These are phyloP conservation scores for Mirza zaza DNA, from an alignment of 2,113 vertebrate genomes.

Conservation along the genomic window DNA sequence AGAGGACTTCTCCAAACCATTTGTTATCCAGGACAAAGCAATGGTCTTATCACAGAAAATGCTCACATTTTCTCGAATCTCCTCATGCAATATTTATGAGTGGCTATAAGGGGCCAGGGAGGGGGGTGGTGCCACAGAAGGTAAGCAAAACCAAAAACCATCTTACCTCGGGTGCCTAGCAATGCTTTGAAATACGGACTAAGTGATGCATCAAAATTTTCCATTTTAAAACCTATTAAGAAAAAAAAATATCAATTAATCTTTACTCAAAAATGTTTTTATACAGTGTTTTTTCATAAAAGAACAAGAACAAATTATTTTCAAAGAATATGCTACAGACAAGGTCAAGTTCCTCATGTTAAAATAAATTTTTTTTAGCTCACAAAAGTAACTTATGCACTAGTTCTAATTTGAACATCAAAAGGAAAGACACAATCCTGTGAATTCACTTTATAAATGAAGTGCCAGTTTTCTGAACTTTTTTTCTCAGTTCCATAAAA, in stretches of 20 bases:
- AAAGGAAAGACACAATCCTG: neutral
- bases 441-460: neutral
- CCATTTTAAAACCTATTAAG: slow-evolving; percentile 91
- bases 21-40: neutral
- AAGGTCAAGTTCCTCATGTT: neutral
- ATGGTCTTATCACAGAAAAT: neutral
- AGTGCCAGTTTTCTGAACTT: neutral
- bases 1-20: neutral
- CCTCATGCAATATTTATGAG: slow-evolving; percentile 56
- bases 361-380: neutral
- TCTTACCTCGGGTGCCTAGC: slow-evolving; percentile 96
- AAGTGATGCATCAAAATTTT: slow-evolving; percentile 90
- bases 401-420: slow-evolving; percentile 25
- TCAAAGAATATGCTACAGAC: neutral
- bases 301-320: slow-evolving; percentile 49
- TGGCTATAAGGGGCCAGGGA: neutral
- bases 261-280: slow-evolving; percentile 26
- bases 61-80: neutral
- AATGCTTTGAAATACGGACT: slow-evolving; percentile 92
- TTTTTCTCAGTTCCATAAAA: slow-evolving; percentile 26
- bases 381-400: neutral
- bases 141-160: slow-evolving; percentile 51
- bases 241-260: slow-evolving; percentile 63
- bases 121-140: neutral
- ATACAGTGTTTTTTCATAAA: neutral